A percentile compares a stretch with the other conserved stretches of the same genome.
Conservation (phyloP, 2,888 invertebrate species). For the Leptopilina drosophilae region DNA sequence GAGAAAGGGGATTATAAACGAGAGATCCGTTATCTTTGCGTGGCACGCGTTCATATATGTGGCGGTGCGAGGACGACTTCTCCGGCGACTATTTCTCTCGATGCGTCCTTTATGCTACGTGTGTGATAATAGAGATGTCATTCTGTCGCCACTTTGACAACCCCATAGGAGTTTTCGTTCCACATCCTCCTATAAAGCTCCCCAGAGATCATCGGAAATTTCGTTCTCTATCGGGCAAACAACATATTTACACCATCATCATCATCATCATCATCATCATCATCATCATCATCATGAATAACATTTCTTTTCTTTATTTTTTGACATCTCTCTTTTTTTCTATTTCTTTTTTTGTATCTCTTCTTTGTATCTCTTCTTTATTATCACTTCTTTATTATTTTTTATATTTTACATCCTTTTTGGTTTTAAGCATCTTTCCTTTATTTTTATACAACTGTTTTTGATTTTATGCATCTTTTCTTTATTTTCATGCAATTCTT, state of each 20-base stretch:
- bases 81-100: conserved; percentile 54
- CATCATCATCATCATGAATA: no score
- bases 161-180: conserved; percentile 65
- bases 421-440: no score
- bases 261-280: no score
- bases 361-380: no score
- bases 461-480: no score
- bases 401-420: no score
- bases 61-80: conserved; percentile 53
- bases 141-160: conserved; percentile 75
- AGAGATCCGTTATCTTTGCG: conserved; percentile 74
- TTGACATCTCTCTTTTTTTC: no score
- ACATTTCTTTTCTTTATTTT: background rate
- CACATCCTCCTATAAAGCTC: conserved; percentile 62
- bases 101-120: conserved; percentile 58
- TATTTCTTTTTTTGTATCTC: no score
- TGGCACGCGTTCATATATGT: conserved; percentile 69
- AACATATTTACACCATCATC: background rate
- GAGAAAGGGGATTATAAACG: conserved; percentile 70
- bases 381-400: no score
- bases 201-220: conserved; percentile 67
- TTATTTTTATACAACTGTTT: no score
- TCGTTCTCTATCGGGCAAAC: conserved; percentile 55
- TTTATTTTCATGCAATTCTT: no score
- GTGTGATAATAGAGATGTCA: conserved; percentile 77